These are phyloP conservation scores for Apaloderma vittatum DNA, from an alignment of 2,113 vertebrate species.

Conservation along the genomic window DNA sequence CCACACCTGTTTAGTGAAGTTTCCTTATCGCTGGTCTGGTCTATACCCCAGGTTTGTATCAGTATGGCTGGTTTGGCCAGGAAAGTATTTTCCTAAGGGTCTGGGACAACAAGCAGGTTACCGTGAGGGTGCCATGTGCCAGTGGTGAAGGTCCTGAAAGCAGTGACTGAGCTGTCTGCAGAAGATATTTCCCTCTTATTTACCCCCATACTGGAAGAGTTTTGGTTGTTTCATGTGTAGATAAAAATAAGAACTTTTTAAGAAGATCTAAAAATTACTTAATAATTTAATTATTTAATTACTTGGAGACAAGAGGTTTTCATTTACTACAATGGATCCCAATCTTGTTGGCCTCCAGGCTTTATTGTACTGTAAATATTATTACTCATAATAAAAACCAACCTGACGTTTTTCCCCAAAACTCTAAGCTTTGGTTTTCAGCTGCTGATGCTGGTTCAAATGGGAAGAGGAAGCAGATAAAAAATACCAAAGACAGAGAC, in stretches of 20 bases:
- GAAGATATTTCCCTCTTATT: not conserved
- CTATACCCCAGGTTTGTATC: not conserved
- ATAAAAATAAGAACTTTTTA: constrained; percentile 52
- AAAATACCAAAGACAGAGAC: not conserved
- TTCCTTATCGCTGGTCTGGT: constrained; percentile 52
- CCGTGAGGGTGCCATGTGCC: not conserved
- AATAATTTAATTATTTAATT: constrained; percentile 70
- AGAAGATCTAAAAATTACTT: constrained; percentile 40
- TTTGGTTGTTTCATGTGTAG: constrained; percentile 30
- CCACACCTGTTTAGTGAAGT: constrained; percentile 56
- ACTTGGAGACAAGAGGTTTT: constrained; percentile 57
- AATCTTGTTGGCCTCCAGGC: constrained; percentile 58
- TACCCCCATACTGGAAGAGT: not conserved
- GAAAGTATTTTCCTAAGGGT: not conserved
- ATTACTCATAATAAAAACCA: constrained; percentile 60
- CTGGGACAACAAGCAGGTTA: not conserved
- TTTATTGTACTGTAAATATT: constrained; percentile 68
- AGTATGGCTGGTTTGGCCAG: not conserved
- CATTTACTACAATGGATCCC: constrained; percentile 63
- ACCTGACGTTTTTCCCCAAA: constrained; percentile 7
- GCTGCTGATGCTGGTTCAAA: not conserved
- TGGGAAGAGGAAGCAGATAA: constrained; percentile 11
- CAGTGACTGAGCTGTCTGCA: not conserved
- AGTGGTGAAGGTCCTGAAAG: not conserved
- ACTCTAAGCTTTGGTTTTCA: constrained; percentile 9